Evolutionary conservation across 2,888 invertebrate species (phyloP), one percentile per base, ranked within the genome.

Genomic region (Allacma fusca): DNA sequence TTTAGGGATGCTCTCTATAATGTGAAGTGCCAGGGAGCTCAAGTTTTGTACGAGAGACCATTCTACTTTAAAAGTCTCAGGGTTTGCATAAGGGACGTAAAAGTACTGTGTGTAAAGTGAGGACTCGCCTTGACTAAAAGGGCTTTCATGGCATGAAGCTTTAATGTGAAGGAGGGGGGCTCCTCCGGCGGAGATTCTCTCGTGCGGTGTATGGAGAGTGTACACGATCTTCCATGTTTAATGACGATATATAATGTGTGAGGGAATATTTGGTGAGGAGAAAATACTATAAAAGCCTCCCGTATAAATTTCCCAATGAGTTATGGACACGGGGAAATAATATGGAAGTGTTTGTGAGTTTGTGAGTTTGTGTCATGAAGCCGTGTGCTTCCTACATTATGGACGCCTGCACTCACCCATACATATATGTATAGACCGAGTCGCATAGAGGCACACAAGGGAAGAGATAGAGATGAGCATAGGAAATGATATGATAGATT

Each of bases 401-500:
- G 28, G 65, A 29, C 12, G 28, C 28, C 26, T 65, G 13, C 28
- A 1, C 7, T 19, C 24, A 23, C 62, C 12, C 57, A 57, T 4
- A 57, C 57, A 16, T 23, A 57, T 57, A 57, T 19, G 57, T 21
- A 57, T 23, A 23, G 12, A 9, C 2, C 1, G 62, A 12, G 23
- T 19, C 4, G 1, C 16, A 65, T 9, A 65, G 65, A n/a, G 40
- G 28, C 21, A 13, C 0, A 68, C 9, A 40, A 19, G n/a, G 50
- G n/a, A 65, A 65, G 24, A 23, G 23, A 43, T 34, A 19, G 44
- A 67, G 44, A 67, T 67, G 75, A 73, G 64, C n/a, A 44, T 43
- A 75, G 75, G 68, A 75, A 68, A 75, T 67, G 67, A 34, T 67
- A 75, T 75, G 75, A 75, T 75, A 75, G 75, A 75, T 75, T 75